These are phyloP conservation scores for Heteromormyrus szaboi DNA, from an alignment of 2,797 vertebrate genomes.

Conservation along the genomic window DNA sequence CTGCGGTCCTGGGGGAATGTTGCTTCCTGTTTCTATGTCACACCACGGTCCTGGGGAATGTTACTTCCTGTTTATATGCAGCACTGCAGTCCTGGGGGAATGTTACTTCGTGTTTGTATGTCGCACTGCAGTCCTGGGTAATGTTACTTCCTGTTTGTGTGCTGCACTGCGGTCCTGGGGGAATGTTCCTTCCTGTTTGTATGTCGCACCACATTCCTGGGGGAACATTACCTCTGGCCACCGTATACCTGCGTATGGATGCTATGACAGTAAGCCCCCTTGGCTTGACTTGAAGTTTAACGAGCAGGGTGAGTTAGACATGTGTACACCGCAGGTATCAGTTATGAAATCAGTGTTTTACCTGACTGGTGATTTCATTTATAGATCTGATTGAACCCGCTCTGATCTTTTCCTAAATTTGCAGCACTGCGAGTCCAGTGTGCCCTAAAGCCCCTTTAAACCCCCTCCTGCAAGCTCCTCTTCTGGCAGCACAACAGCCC, in stretches of 20 bases:
- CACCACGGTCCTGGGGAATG: background rate
- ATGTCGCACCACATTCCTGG: background rate
- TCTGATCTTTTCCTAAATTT: background rate
- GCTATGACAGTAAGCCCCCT: background rate
- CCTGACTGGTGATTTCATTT: background rate
- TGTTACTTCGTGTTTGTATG: no score
- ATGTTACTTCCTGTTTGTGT: no score
- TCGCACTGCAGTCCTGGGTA: no score
- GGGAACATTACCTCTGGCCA: background rate
- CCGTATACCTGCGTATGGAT: background rate
- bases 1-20: background rate
- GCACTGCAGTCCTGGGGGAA: no score
- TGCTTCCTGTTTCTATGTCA: background rate
- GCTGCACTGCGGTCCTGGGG: no score
- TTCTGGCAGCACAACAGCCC: background rate
- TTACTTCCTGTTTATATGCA: background rate
- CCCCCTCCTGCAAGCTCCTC: background rate
- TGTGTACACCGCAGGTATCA: background rate
- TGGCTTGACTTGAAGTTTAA: background rate
- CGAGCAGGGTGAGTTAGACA: background rate
- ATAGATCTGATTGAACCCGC: background rate
- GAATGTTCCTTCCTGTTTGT: no score
- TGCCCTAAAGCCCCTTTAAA: background rate
- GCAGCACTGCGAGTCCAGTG: background rate
- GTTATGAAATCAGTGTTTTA: background rate